Evolutionary conservation across 2,113 vertebrate species (phyloP).

Genomic region (Antechinus stuartii): DNA sequence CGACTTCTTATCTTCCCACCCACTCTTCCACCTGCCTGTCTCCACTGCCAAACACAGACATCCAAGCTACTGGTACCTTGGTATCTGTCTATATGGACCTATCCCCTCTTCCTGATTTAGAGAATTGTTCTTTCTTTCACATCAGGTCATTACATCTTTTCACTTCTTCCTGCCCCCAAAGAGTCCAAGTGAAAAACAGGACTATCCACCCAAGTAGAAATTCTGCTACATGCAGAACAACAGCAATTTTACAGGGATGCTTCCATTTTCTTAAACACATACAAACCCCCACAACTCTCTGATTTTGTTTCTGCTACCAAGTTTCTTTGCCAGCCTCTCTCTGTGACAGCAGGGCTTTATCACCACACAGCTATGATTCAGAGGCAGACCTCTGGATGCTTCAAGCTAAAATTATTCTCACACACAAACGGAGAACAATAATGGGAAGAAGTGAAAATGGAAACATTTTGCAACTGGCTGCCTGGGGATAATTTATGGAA

Average conservation of each 20-base stretch:
- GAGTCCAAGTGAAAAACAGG: not conserved
- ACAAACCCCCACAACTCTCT: conserved; percentile 35
- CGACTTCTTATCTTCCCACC: not conserved
- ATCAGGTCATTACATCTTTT: not conserved
- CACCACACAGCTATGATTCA: conserved; percentile 55
- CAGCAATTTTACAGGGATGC: conserved; percentile 13
- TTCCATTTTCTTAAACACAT: not conserved
- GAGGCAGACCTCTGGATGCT: conserved; percentile 59
- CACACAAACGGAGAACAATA: conserved; percentile 24
- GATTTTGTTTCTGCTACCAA: conserved; percentile 46
- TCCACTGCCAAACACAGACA: not conserved
- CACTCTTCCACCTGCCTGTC: not conserved
- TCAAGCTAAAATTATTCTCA: conserved; percentile 67
- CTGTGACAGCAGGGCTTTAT: conserved; percentile 52
- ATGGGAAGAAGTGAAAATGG: conserved; percentile 49
- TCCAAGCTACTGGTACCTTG: not conserved
- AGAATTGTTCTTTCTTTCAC: not conserved
- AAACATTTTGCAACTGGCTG: conserved; percentile 27
- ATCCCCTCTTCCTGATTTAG: not conserved
- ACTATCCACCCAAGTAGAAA: not conserved
- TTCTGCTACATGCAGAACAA: not conserved
- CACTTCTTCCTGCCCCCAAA: not conserved
- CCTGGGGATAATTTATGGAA: conserved; percentile 21
- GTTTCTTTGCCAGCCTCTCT: conserved; percentile 50
- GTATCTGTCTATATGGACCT: not conserved